These are phyloP conservation scores for Ectobius pallidus DNA, from an alignment of 2,888 invertebrate genomes.

Conservation along the genomic window DNA sequence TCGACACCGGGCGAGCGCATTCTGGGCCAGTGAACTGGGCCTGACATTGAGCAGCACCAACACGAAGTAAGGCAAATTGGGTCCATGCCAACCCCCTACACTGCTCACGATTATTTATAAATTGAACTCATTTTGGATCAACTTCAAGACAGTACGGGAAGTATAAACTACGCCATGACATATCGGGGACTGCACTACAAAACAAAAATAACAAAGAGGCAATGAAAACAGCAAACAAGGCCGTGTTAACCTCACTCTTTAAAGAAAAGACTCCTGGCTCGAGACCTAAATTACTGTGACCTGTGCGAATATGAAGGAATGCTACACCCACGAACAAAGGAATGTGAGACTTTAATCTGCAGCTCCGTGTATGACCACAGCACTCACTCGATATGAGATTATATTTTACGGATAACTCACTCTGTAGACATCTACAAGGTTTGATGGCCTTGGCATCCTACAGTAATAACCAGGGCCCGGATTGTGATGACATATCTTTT, in stretches of 20 bases:
- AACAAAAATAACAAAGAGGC: not conserved
- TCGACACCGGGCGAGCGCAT: not conserved
- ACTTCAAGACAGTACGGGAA: not conserved
- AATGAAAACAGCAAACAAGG: not conserved
- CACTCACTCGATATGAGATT: too few species aligned
- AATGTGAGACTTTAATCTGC: too few species aligned
- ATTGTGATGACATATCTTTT: too few species aligned
- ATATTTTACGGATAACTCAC: too few species aligned
- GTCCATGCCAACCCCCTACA: too few species aligned
- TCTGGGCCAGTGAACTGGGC: slow-evolving; percentile 18
- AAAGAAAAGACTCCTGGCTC: not conserved
- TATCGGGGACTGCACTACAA: not conserved
- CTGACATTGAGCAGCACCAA: slow-evolving; percentile 9
- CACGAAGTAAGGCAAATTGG: not conserved
- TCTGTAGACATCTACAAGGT: too few species aligned
- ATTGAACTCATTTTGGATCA: slow-evolving; percentile 3
- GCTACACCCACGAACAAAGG: too few species aligned
- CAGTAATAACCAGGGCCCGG: too few species aligned
- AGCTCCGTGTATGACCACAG: too few species aligned
- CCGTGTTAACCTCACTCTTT: not conserved
- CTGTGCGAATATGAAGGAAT: too few species aligned
- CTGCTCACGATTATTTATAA: slow-evolving; percentile 21
- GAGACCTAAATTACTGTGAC: not conserved
- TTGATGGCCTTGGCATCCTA: too few species aligned
- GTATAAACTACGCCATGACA: not conserved